Base-by-base conservation (phyloP, 23 tunicate species). In the Styela plicata region DNA sequence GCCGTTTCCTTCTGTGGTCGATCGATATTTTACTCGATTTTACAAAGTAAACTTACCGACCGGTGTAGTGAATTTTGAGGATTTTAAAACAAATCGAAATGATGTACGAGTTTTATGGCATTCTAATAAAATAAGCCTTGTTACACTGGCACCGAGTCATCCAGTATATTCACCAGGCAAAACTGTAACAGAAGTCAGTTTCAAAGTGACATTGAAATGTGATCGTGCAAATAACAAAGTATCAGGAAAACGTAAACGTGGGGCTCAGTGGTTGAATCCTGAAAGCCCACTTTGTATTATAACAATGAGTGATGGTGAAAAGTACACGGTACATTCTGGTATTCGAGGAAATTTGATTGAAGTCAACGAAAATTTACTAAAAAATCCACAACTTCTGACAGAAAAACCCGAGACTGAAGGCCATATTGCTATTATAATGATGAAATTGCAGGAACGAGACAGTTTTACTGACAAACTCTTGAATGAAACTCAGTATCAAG, bases 261-360 rank as follows among this genome's bases (percentile, higher is more conserved):
- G 97, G 2, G 97, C 97, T 31, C 97, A 92, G 28, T 92, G 97
- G 97, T 69, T 92, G 53, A 87, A 92, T 62, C 83, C 84, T 18
- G 63, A 57, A 52, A 84, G 89, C 22, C 89, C 91, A 20, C 31
- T 92, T 24, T 92, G 97, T 81, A 74, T 80, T 37, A 37, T 92
- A 16, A 74, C 91, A 17, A 81, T 86, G 24, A 78, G 63, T 62
- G 89, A 92, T 80, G 97, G 85, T 22, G 27, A 79, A 18, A 52
- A 63, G 1, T 61, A 83, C 52, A 84, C 86, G 2, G 70, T 92
- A 2, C 70, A 83, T 37, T 34, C 78, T 68, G 97, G 97, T 26
- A 87, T 89, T 62, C 79, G 97, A 64, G 97, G 92, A 33, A 87
- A 53, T 31, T 79, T 92, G 27, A 81, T 92, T 53, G 97, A 92